Conservation (phyloP, 1,140 invertebrate species). For the Nymphalis io region DNA sequence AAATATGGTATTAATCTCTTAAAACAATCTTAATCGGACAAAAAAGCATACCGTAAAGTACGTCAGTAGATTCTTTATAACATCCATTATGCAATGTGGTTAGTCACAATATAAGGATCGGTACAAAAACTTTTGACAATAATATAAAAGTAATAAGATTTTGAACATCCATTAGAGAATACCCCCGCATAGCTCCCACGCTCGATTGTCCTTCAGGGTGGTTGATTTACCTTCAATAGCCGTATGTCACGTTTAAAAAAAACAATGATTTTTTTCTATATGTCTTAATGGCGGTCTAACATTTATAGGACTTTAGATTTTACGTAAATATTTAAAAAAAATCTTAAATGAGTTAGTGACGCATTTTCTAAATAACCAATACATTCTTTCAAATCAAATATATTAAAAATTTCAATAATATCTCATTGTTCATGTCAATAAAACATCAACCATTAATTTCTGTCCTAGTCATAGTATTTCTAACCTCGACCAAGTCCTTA, state of each 20-base stretch:
- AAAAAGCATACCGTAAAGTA: conserved; percentile 53
- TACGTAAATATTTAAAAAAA: too few relatives aligned
- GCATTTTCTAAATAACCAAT: too few relatives aligned
- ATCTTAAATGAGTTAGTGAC: too few relatives aligned
- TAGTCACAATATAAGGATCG: conserved; percentile 44
- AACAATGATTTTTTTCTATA: not conserved
- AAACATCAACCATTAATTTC: conserved; percentile 33
- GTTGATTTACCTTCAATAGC: conserved; percentile 52
- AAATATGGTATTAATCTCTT: conserved; percentile 31
- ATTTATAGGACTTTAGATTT: too few relatives aligned
- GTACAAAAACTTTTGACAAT: conserved; percentile 56
- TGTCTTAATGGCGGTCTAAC: too few relatives aligned
- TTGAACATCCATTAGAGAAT: conserved; percentile 64
- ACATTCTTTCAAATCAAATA: not conserved
- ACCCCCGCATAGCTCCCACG: conserved; percentile 70
- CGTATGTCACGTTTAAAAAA: conserved; percentile 27
- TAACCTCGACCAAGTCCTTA: conserved; percentile 27
- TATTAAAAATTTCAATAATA: conserved; percentile 13
- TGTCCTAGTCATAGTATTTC: conserved; percentile 23
- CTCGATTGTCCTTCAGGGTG: conserved; percentile 63
- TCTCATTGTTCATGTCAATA: conserved; percentile 30
- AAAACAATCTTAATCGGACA: conserved; percentile 47
- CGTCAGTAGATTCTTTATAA: conserved; percentile 33
- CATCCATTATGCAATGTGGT: conserved; percentile 62
- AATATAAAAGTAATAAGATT: conserved; percentile 75